Evolutionary conservation across 1,140 invertebrate genomes (phyloP), one percentile per base, ranked within the genome.

Genomic region (Thalassaphorura encarpata): DNA sequence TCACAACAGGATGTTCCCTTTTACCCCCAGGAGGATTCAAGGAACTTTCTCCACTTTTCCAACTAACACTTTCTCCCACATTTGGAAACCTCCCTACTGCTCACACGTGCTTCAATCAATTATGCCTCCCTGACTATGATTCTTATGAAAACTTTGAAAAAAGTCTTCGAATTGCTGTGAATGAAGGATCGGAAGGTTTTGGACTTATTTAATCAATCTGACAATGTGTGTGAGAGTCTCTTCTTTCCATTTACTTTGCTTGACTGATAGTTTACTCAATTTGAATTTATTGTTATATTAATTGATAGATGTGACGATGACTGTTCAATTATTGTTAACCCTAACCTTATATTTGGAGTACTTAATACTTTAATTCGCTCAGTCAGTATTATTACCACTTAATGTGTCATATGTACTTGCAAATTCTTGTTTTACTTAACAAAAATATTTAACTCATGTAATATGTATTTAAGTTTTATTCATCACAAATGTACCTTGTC

Each of bases 141-240:
- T 83, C 79, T 66, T 95, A 93, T 71, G 90, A 96, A 74, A 85
- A 89, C 63, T 89, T 97, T 66, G 90, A 95, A 67, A 84, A 86
- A 69, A 84, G 88, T 27, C 76, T 96, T 41, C 76, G 94, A 26
- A 75, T 93, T 67, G 89, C 92, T 56, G 92, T 96, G 67, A 94
- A 86, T 70, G 92, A 97, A 77, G 92, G 91, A 43, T 89, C 83
- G 24, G 91, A 95, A 78, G 92, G 92, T 39, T 97, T 97, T 74
- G 90, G 89, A 60, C 84, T 97, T 83, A 85, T 88, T 62, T 89
- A 77, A 80, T 15, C 8, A 26, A 31, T 11, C 13, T 18, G 3
- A 26, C 5, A 8, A 13, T 13, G 8, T 49, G 6, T 27, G 8
- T 8, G 21, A 49, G 13, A 11, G 33, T 11, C n/a, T 36, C 33